A percentile compares a stretch with the other conserved stretches of the same genome.
phyloP scores from a whole-genome alignment of 92 coral and sea anemone species.

The Phenganax subtilis region DNA sequence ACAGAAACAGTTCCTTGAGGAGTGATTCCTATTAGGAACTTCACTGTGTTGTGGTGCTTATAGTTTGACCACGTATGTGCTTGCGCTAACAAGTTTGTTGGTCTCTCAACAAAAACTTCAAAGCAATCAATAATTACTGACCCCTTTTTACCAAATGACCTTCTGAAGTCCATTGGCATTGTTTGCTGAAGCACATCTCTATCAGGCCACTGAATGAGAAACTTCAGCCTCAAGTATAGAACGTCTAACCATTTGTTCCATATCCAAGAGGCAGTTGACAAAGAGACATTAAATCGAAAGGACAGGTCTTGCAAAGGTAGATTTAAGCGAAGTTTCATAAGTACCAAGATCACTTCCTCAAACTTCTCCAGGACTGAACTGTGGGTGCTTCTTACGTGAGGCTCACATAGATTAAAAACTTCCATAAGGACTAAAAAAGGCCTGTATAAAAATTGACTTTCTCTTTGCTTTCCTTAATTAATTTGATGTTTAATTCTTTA shows the following conservation, averaged over 20 bases:
- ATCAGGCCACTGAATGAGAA: background rate
- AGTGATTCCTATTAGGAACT: conserved; percentile 1
- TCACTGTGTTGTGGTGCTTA: conserved; percentile 9
- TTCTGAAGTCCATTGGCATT: conserved; percentile 6
- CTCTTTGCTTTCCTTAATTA: background rate
- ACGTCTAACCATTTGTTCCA: background rate
- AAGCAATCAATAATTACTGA: conserved; percentile 1
- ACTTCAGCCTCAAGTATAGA: background rate
- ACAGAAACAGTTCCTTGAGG: background rate
- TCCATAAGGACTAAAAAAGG: background rate
- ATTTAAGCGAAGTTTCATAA: background rate
- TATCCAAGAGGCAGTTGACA: background rate
- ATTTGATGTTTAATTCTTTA: background rate
- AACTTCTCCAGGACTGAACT: background rate
- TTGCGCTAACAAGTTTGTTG: background rate
- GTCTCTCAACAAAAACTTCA: background rate
- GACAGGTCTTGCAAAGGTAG: background rate
- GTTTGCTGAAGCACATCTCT: background rate
- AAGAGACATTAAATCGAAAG: background rate
- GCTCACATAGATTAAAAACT: background rate
- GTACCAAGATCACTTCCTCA: background rate
- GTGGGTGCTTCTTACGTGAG: background rate
- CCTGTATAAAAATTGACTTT: background rate
- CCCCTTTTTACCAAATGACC: background rate
- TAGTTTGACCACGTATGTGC: conserved; percentile 1